phyloP scores from a whole-genome alignment of 2,888 invertebrate genomes.

The Deladenus siricidicola region DNA sequence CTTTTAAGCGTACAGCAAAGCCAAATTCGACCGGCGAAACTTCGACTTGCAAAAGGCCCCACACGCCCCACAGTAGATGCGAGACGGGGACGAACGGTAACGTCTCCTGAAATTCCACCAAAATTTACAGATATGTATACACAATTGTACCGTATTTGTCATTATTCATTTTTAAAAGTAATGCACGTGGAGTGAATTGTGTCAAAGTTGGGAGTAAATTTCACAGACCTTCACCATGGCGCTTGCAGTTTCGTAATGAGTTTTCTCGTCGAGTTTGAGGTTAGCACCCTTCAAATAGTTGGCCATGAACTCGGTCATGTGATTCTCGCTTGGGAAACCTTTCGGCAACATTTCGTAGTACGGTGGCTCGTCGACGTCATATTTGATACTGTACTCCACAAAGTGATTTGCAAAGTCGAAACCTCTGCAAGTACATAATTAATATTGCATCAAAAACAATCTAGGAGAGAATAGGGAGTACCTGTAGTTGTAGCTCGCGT shows the following conservation, averaged over 20 bases:
- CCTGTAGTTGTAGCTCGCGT: slow-evolving; percentile 67
- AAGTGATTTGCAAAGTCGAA: slow-evolving; percentile 93
- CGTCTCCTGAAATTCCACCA: slow-evolving; percentile 74
- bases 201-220: too few species aligned
- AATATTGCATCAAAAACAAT: not conserved
- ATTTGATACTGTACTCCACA: slow-evolving; percentile 79
- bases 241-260: slow-evolving; percentile 9
- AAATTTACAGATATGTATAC: too few species aligned
- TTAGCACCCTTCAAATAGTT: slow-evolving; percentile 18
- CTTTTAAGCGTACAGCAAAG: slow-evolving; percentile 38
- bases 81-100: slow-evolving; percentile 75
- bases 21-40: slow-evolving; percentile 52
- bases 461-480: slow-evolving; percentile 15
- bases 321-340: slow-evolving; percentile 57
- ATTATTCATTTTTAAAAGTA: too few species aligned
- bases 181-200: not conserved
- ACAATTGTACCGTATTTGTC: too few species aligned
- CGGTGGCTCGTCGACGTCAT: slow-evolving; percentile 70
- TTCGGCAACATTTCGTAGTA: slow-evolving; percentile 67
- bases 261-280: slow-evolving; percentile 5
- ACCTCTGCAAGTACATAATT: slow-evolving; percentile 58
- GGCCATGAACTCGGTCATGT: slow-evolving; percentile 24
- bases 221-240: slow-evolving; percentile 12
- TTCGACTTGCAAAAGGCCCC: slow-evolving; percentile 60
- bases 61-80: slow-evolving; percentile 86